A percentile compares a stretch with the other conserved stretches of the same genome.
Evolutionary conservation across 1,140 invertebrate genomes (phyloP).

Genomic region (Ridgeia piscesae): DNA sequence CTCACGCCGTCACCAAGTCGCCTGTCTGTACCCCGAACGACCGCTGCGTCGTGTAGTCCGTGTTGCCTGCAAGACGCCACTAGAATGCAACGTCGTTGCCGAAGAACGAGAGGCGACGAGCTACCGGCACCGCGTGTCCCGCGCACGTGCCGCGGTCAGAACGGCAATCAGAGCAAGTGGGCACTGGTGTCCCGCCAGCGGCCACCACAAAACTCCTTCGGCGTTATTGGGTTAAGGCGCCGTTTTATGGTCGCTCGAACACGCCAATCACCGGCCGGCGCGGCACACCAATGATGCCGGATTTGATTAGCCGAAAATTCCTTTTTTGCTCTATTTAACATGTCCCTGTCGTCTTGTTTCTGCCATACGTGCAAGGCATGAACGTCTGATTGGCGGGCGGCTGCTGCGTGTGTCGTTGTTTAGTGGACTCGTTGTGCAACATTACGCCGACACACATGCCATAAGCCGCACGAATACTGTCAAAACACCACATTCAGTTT

Average conservation of each 20-base stretch:
- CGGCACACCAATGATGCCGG: neutral
- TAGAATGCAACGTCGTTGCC: neutral
- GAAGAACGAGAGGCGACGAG: neutral
- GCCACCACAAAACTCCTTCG: neutral
- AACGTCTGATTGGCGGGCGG: neutral
- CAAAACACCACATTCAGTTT: neutral
- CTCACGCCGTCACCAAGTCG: too few species aligned
- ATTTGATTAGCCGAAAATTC: neutral
- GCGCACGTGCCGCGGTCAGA: neutral
- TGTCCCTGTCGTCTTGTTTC: neutral
- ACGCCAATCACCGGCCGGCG: neutral
- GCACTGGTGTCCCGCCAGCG: neutral
- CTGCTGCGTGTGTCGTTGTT: neutral
- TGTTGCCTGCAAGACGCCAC: neutral
- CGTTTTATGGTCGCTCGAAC: neutral
- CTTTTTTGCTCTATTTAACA: neutral
- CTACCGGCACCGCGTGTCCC: neutral
- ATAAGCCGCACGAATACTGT: neutral
- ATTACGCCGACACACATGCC: neutral
- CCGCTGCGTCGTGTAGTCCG: neutral
- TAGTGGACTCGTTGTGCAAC: neutral
- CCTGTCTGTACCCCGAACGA: neutral
- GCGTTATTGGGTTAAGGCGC: neutral
- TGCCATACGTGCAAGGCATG: neutral
- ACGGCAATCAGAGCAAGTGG: neutral